Percentiles rank a stretch among this genome's conserved stretches.
Evolutionary conservation across 2,888 invertebrate genomes (phyloP).

Genomic region (Prosapia bicincta): DNA sequence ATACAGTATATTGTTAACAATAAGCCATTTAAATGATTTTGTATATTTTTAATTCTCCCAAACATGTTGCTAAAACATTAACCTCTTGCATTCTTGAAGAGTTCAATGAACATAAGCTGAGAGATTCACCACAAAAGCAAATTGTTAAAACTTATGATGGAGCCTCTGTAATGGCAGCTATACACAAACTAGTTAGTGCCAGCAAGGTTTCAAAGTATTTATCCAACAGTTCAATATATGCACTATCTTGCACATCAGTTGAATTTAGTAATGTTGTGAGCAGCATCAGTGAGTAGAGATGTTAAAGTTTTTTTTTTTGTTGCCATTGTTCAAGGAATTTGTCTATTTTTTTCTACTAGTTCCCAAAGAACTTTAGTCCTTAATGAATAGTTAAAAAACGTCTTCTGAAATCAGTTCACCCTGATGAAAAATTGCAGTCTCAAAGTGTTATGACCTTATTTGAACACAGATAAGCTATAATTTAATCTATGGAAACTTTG

Average conservation of each 20-base stretch:
- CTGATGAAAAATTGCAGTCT: background rate
- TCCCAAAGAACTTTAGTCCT: background rate
- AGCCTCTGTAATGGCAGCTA: background rate
- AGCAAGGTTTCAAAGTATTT: background rate
- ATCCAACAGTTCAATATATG: background rate
- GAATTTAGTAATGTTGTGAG: background rate
- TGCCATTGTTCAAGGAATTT: background rate
- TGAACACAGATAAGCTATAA: background rate
- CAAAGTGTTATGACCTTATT: background rate
- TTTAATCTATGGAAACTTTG: background rate
- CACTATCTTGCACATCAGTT: background rate
- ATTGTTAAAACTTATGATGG: background rate
- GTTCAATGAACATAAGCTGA: background rate
- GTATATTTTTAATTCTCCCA: too few species aligned
- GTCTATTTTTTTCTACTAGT: background rate
- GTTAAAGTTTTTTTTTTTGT: background rate
- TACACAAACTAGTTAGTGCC: background rate
- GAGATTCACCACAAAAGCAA: background rate
- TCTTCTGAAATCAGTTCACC: background rate
- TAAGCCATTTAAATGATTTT: too few species aligned
- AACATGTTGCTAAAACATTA: too few species aligned
- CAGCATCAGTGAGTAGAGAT: background rate
- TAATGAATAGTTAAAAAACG: background rate
- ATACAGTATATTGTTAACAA: too few species aligned
- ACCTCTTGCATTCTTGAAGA: background rate